These are phyloP conservation scores for Puntigrus tetrazona DNA, from an alignment of 2,113 vertebrate genomes.

Conservation along the genomic window DNA sequence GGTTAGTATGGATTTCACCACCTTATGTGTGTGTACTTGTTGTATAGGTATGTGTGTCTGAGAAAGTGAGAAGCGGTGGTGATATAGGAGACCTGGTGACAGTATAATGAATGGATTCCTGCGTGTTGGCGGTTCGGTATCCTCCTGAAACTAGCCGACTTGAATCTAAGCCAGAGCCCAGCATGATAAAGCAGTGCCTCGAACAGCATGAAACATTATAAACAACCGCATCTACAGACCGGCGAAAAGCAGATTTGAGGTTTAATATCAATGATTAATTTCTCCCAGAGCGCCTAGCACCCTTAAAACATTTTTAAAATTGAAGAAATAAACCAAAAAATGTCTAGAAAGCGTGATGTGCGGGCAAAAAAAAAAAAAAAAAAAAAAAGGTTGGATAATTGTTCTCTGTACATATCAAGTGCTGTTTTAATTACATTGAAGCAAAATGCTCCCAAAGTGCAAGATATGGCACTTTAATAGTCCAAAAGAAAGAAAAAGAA, in stretches of 20 bases:
- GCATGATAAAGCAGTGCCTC: constrained; percentile 39
- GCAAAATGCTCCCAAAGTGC: background rate
- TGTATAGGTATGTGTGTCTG: constrained; percentile 3
- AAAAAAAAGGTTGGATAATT: constrained; percentile 1
- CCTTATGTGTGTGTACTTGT: background rate
- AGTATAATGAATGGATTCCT: constrained; percentile 52
- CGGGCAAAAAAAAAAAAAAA: background rate
- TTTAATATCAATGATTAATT: constrained; percentile 34
- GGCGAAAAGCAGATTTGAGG: background rate
- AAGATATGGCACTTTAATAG: background rate
- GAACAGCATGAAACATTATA: constrained; percentile 19
- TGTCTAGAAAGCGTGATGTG: background rate
- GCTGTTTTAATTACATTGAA: constrained; percentile 1
- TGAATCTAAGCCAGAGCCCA: constrained; percentile 32
- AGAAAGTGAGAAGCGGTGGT: background rate
- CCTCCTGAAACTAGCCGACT: constrained; percentile 21
- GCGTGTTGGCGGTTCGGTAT: background rate
- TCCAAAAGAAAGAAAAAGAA: background rate
- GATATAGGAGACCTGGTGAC: constrained; percentile 36
- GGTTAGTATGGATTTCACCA: constrained; percentile 5
- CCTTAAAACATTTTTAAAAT: constrained; percentile 1
- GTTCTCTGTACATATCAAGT: constrained; percentile 5
- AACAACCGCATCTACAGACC: constrained; percentile 10
- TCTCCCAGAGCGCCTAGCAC: background rate
- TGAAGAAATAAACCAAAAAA: constrained; percentile 14